Conservation (phyloP, 2,888 invertebrate species). For the Taphrorychus bicolor region DNA sequence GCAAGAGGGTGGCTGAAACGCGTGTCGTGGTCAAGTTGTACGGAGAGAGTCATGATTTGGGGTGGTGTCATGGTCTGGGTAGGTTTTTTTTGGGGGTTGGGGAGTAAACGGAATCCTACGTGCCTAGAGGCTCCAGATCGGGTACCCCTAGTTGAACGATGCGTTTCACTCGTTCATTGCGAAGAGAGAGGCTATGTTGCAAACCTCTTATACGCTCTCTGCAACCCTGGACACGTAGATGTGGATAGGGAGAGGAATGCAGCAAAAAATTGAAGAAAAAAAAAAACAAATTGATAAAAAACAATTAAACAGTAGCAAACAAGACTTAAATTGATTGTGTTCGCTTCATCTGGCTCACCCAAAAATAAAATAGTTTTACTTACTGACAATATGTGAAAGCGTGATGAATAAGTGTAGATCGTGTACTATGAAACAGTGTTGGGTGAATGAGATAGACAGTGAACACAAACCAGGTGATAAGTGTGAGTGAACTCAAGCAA, state of each 20-base stretch:
- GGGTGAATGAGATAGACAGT: conserved; percentile 50
- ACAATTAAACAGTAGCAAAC: conserved; percentile 47
- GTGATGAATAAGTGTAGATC: conserved; percentile 37
- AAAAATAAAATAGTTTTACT: conserved; percentile 37
- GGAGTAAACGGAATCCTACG: conserved; percentile 55
- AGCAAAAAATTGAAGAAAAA: conserved; percentile 59
- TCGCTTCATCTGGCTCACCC: conserved; percentile 54
- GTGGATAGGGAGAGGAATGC: conserved; percentile 50
- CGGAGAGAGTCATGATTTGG: conserved; percentile 26
- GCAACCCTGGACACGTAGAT: conserved; percentile 70
- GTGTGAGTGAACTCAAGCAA: conserved; percentile 49
- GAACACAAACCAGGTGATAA: conserved; percentile 52
- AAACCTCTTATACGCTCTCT: conserved; percentile 86
- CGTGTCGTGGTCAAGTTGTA: conserved; percentile 46
- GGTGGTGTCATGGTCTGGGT: conserved; percentile 38
- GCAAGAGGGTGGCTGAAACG: conserved; percentile 59
- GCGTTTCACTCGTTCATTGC: conserved; percentile 87
- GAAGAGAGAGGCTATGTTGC: conserved; percentile 87
- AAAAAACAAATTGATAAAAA: conserved; percentile 56
- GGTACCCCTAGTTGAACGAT: conserved; percentile 87
- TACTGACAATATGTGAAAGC: conserved; percentile 47
- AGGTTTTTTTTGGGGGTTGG: conserved; percentile 4
- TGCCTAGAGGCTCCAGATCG: conserved; percentile 78
- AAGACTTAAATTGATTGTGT: conserved; percentile 50
- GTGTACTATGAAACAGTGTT: conserved; percentile 42